Evolutionary conservation across 2,113 vertebrate genomes (phyloP), one percentile per base, ranked within the genome.

Genomic region (Chaetops frenatus): DNA sequence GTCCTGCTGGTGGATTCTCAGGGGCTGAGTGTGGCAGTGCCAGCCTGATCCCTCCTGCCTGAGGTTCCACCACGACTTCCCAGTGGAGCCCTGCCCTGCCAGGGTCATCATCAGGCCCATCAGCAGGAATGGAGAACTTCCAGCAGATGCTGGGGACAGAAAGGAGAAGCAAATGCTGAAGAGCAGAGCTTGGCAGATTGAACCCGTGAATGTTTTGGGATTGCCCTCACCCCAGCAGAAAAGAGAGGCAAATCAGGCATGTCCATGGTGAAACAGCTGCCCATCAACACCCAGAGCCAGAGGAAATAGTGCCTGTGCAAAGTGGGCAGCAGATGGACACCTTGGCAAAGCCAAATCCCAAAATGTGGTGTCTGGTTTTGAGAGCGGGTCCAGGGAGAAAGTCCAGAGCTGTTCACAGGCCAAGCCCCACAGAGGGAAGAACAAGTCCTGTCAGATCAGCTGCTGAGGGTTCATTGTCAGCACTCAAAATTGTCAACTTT

Each of bases 101-200:
- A 0, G 13, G 56, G 22, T 6, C 61, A n/a, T 15, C 0, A 0
- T 7, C 77, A 83, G 28, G 8, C 14, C 13, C 7, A 0, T 1
- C 35, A 60, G 29, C 61, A 47, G 79, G 33, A 85, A 33, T 29
- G 61, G n/a, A 47, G 44, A 64, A 13, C 44, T 16, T 51, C 10
- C 44, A 71, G 61, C 14, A 81, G 31, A 21, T 21, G 27, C 35
- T 15, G 48, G 25, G 31, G 16, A 42, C 1, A 20, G 29, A 20
- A 12, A 90, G 31, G 44, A 84, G 27, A 47, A 51, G 9, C 33
- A 81, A 73, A n/a, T 12, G 7, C 31, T n/a, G 21, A 81, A 36
- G 7, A 35, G 70, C 47, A 71, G 51, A 67, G 6, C 24, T 6
- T 6, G 51, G 48, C 2, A 6, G 22, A 24, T 33, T 12, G 57